Evolutionary conservation across 2,888 invertebrate species (phyloP).

Genomic region (Hymenopus coronatus): DNA sequence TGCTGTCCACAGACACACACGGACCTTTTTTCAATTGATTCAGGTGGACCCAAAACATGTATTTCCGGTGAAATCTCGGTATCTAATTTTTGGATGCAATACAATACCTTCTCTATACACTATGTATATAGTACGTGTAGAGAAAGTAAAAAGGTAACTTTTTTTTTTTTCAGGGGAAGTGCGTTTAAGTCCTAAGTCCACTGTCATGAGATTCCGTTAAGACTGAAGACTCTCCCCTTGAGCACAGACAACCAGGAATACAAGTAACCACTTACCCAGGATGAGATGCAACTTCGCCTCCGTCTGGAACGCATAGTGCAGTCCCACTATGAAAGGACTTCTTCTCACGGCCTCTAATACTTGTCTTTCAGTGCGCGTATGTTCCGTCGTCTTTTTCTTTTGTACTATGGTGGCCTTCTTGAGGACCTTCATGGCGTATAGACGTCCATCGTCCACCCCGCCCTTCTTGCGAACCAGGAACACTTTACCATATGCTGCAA

Average conservation of each 20-base stretch:
- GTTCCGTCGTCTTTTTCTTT: slow-evolving; percentile 94
- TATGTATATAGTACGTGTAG: too few relatives aligned
- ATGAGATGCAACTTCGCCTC: slow-evolving; percentile 95
- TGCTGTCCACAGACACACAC: too few relatives aligned
- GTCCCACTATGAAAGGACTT: slow-evolving; percentile 92
- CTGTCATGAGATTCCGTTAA: neutral
- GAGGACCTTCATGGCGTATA: slow-evolving; percentile 98
- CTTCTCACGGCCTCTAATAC: slow-evolving; percentile 93
- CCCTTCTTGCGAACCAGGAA: slow-evolving; percentile 91
- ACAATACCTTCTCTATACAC: too few relatives aligned
- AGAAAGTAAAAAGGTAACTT: too few relatives aligned
- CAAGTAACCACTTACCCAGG: slow-evolving; percentile 67
- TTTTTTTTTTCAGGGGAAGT: too few relatives aligned
- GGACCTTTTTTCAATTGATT: too few relatives aligned
- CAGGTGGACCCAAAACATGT: too few relatives aligned
- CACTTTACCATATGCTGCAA: slow-evolving; percentile 90
- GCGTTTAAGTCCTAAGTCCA: neutral
- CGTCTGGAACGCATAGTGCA: slow-evolving; percentile 98
- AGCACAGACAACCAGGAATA: too few relatives aligned
- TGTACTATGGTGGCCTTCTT: slow-evolving; percentile 93
- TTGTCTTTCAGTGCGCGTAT: slow-evolving; percentile 95
- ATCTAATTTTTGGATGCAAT: too few relatives aligned
- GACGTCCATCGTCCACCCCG: slow-evolving; percentile 79
- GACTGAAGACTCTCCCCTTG: neutral
- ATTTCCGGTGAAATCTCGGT: too few relatives aligned